Conservation (phyloP, 2,113 vertebrate genomes). For the Ramphastos sulfuratus region DNA sequence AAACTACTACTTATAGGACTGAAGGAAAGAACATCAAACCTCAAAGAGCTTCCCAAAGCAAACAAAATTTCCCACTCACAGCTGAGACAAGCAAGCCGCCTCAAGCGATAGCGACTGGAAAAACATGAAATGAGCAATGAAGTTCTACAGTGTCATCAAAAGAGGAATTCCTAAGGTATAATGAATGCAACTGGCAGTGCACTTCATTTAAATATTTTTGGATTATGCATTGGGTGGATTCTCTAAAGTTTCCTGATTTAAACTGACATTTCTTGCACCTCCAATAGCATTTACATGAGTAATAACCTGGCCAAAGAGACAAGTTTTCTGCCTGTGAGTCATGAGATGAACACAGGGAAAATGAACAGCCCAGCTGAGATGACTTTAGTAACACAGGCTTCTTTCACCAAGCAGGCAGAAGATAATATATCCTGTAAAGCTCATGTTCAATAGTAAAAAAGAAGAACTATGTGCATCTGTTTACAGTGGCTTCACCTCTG, state of each 20-base stretch:
- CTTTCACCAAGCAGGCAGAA: neutral
- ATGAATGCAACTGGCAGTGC: neutral
- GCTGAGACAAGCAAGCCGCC: neutral
- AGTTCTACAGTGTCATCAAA: neutral
- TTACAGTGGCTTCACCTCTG: neutral
- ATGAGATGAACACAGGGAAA: constrained; percentile 4
- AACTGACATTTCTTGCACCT: constrained; percentile 58
- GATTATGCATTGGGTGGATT: constrained; percentile 13
- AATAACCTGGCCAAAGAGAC: neutral
- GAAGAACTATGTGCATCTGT: neutral
- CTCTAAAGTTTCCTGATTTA: constrained; percentile 45
- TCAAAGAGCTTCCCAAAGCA: neutral
- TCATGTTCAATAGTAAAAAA: neutral
- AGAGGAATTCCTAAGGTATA: neutral
- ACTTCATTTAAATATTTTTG: constrained; percentile 33
- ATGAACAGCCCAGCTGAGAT: constrained; percentile 1
- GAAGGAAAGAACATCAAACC: neutral
- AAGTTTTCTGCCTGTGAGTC: constrained; percentile 39
- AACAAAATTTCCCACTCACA: neutral
- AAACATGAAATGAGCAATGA: constrained; percentile 2
- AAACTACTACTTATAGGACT: neutral
- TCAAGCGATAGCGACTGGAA: neutral
- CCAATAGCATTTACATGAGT: constrained; percentile 52
- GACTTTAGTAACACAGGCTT: neutral
- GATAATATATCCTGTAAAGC: neutral